Conservation (phyloP, 2,888 invertebrate species). For the Litoditis marina region DNA sequence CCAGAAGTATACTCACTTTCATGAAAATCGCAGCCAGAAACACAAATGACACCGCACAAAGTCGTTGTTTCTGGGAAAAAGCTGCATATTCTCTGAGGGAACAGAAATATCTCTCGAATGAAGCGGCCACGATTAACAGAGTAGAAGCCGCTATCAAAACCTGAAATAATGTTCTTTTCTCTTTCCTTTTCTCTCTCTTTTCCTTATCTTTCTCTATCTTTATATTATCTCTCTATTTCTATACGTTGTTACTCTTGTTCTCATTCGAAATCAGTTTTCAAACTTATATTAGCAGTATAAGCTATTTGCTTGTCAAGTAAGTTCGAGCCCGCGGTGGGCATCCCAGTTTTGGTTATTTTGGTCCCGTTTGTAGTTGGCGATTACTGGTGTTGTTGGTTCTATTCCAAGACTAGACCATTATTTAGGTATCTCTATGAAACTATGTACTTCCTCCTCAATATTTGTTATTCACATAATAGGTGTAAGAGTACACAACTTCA, state of each 20-base stretch:
- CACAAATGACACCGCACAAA: conserved; percentile 20
- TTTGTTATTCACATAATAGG: too few relatives aligned
- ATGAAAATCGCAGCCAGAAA: conserved; percentile 27
- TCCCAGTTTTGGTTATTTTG: too few relatives aligned
- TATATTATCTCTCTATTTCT: too few relatives aligned
- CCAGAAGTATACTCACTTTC: conserved; percentile 17
- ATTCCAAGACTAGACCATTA: too few relatives aligned
- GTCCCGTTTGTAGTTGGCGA: too few relatives aligned
- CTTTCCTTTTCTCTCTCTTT: background rate
- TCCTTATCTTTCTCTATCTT: background rate
- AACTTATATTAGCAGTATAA: background rate
- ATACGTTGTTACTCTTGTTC: too few relatives aligned
- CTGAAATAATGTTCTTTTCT: conserved; percentile 15
- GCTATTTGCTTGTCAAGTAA: too few relatives aligned
- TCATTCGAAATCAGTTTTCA: background rate
- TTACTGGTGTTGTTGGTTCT: too few relatives aligned
- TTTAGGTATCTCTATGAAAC: too few relatives aligned
- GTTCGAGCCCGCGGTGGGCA: too few relatives aligned
- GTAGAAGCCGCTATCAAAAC: conserved; percentile 44
- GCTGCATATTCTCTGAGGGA: conserved; percentile 26
- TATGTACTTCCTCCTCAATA: too few relatives aligned
- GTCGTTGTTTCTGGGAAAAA: conserved; percentile 24
- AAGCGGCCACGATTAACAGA: conserved; percentile 51
- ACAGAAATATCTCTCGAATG: conserved; percentile 47
- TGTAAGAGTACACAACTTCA: too few relatives aligned